Conservation (phyloP, 2,888 invertebrate species). For the Cremastinae sp. region DNA sequence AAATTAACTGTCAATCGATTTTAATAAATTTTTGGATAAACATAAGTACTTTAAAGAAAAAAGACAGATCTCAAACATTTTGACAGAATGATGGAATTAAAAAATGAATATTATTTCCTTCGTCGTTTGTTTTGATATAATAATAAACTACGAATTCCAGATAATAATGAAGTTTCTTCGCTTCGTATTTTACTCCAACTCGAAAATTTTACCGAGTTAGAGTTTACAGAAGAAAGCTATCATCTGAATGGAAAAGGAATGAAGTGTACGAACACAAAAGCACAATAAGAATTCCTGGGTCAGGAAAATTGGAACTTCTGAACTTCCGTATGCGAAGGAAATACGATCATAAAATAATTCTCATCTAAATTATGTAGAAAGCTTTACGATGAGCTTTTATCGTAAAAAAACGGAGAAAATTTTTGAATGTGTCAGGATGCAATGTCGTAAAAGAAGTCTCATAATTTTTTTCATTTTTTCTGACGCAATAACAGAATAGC, state of each 20-base stretch:
- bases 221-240: slow-evolving; percentile 30
- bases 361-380: slow-evolving; percentile 51
- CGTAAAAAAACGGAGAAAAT: slow-evolving; percentile 64
- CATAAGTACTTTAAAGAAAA: no score
- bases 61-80: slow-evolving; percentile 19
- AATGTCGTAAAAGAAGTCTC: slow-evolving; percentile 53
- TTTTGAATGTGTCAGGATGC: slow-evolving; percentile 62
- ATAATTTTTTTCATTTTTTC: slow-evolving; percentile 64
- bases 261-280: slow-evolving; percentile 16
- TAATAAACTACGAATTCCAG: slow-evolving; percentile 13
- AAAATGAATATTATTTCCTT: slow-evolving; percentile 12
- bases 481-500: slow-evolving; percentile 18
- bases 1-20: slow-evolving; percentile 12
- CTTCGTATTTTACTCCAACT: slow-evolving; percentile 36
- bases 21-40: no score
- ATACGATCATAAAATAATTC: slow-evolving; percentile 55
- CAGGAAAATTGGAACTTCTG: slow-evolving; percentile 60
- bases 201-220: slow-evolving; percentile 31
- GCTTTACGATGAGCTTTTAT: slow-evolving; percentile 47
- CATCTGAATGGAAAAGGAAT: background rate
- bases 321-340: slow-evolving; percentile 42
- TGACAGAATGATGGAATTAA: background rate
- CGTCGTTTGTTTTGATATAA: slow-evolving; percentile 2
- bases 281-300: slow-evolving; percentile 42
- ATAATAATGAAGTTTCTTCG: slow-evolving; percentile 36